Base-by-base conservation (phyloP, 1,140 invertebrate species). In the Drosophila grimshawi region DNA sequence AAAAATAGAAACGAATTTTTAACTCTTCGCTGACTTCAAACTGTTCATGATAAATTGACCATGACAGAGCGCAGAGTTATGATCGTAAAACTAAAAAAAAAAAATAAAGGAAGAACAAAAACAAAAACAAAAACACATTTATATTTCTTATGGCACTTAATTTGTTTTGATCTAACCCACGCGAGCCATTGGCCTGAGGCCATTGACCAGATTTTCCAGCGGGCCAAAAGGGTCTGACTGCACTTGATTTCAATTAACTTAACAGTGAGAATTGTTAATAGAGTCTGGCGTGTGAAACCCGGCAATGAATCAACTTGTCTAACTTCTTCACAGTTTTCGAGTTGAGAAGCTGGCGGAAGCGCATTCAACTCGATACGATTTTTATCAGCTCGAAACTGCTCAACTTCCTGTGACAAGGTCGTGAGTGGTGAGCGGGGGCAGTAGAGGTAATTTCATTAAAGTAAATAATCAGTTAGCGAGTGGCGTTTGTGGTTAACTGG, bases 191-290 rank as follows among this genome's bases (percentile, higher is more conserved):
- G 52, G 46, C 71, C 46, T 75, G 69, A 86, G 81, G 82, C 75
- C 82, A 86, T 81, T 85, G 81, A 85, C 81, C 81, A 85, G 65
- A 52, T 70, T 81, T 72, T 43, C 55, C 48, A 76, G 74, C 49
- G 59, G 49, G n/a, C 32, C 63, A 32, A 67, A 61, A 68, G 68
- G 68, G 68, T 43, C 29, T 41, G 53, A 57, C 68, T 88, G 82
- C 83, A 86, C 83, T 86, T 88, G 80, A 76, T 82, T 88, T 85
- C 82, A 88, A 86, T 86, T 86, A 82, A 86, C 86, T 81, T 69
- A 77, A 75, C 48, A 29, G 32, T 39, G 19, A 37, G 45, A 46
- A 49, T n/a, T 32, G 49, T 4, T 19, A 8, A 29, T 37, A 30
- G 48, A 67, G 63, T 41, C 39, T 41, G 78, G 63, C 82, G 83